Evolutionary conservation across 2,797 vertebrate species (phyloP).

Genomic region (Semaprochilodus insignis): DNA sequence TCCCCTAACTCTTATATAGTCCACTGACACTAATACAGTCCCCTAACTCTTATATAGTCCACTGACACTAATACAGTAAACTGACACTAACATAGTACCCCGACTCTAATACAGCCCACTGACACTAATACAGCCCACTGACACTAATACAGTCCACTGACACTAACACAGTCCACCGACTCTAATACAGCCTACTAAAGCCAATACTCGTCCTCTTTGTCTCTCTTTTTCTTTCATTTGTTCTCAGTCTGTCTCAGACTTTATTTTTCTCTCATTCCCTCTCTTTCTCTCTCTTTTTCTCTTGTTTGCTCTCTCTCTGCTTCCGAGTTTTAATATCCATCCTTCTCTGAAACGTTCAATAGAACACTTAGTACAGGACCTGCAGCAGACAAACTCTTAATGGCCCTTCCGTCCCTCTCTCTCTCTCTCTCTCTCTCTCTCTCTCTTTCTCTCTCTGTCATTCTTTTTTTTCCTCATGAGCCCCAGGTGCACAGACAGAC

Average conservation of each 20-base stretch:
- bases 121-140: no score
- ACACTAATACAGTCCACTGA: no score
- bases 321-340: background rate
- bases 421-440: slow-evolving; percentile 58
- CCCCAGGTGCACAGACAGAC: slow-evolving; percentile 69
- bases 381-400: slow-evolving; percentile 17
- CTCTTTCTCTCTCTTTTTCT: background rate
- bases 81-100: no score
- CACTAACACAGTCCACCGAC: no score
- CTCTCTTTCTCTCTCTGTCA: slow-evolving; percentile 26
- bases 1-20: no score
- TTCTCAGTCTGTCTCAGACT: no score
- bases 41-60: no score
- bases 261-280: background rate
- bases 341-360: background rate
- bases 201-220: no score
- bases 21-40: no score
- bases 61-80: no score
- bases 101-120: no score
- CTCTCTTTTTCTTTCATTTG: background rate
- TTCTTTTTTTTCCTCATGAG: slow-evolving; percentile 56
- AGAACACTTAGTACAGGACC: background rate
- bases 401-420: slow-evolving; percentile 40
- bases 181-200: no score
- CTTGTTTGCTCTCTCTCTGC: background rate